Evolutionary conservation across 2,888 invertebrate genomes (phyloP).

Genomic region (Cactoblastis cactorum): DNA sequence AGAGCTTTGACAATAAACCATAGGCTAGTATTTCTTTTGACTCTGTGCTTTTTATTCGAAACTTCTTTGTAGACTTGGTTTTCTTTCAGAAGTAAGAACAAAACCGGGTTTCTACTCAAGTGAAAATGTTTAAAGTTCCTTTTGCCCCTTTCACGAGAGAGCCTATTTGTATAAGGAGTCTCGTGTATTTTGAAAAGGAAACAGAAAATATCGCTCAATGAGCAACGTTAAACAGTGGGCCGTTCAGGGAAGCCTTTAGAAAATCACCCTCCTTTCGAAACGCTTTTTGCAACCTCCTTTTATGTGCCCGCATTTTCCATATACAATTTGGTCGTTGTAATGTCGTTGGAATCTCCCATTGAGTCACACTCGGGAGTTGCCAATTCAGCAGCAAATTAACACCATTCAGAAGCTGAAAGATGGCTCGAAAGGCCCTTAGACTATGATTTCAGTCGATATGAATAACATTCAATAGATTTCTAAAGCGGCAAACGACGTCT

Average conservation of each 20-base stretch:
- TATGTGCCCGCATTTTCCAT: conserved; percentile 73
- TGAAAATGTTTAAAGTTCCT: conserved; percentile 44
- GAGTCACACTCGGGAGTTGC: conserved; percentile 58
- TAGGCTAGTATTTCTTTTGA: conserved; percentile 14
- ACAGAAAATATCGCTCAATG: conserved; percentile 69
- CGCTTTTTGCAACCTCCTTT: conserved; percentile 64
- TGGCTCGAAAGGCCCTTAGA: conserved; percentile 29
- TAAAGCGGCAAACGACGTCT: conserved; percentile 8
- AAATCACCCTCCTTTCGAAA: conserved; percentile 70
- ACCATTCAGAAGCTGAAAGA: conserved; percentile 53
- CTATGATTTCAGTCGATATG: conserved; percentile 20
- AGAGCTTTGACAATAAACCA: conserved; percentile 13
- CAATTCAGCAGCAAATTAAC: conserved; percentile 68
- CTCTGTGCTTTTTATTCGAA: conserved; percentile 28
- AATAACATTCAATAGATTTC: conserved; percentile 19
- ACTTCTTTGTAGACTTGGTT: conserved; percentile 30
- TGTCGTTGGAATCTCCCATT: conserved; percentile 60
- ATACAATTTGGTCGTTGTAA: conserved; percentile 57
- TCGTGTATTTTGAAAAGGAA: conserved; percentile 56
- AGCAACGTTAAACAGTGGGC: conserved; percentile 71
- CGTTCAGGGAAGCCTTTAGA: conserved; percentile 73
- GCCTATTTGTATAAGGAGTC: conserved; percentile 42
- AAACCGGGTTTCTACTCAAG: conserved; percentile 35
- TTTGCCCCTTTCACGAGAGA: conserved; percentile 33
- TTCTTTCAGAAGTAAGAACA: conserved; percentile 31